phyloP scores from a whole-genome alignment of 2,113 vertebrate genomes.

The Entosphenus tridentatus region DNA sequence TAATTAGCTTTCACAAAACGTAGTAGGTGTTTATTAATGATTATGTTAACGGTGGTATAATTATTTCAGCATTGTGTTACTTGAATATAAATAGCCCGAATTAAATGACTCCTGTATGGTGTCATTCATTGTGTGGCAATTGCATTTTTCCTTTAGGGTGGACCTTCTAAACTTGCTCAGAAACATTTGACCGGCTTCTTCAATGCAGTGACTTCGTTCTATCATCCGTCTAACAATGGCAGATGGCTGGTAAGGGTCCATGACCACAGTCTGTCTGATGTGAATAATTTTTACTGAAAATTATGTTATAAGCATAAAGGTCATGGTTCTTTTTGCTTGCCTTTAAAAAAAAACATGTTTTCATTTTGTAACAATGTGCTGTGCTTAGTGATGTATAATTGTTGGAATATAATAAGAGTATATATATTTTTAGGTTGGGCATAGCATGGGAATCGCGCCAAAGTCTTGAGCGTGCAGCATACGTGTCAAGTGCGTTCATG shows the following conservation, averaged over 20 bases:
- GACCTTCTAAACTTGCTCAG: slow-evolving; percentile 73
- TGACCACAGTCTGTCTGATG: not conserved
- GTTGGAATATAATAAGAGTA: too few species aligned
- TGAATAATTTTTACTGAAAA: not conserved
- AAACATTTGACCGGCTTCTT: slow-evolving; percentile 73
- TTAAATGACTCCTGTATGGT: too few species aligned
- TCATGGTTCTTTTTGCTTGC: not conserved
- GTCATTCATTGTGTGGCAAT: too few species aligned
- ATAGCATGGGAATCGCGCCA: too few species aligned
- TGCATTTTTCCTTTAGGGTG: slow-evolving; percentile 32
- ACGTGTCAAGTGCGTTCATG: too few species aligned
- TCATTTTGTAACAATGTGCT: too few species aligned
- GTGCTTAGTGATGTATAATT: too few species aligned
- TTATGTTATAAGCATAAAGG: not conserved
- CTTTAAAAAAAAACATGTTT: not conserved
- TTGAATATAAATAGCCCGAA: not conserved
- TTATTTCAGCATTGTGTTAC: not conserved
- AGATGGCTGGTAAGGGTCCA: slow-evolving; percentile 70
- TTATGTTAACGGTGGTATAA: not conserved
- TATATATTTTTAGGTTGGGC: too few species aligned
- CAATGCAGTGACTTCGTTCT: slow-evolving; percentile 81
- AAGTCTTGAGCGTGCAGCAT: too few species aligned
- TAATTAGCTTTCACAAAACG: too few species aligned
- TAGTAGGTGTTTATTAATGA: too few species aligned
- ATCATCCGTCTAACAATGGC: slow-evolving; percentile 86